A percentile compares a stretch with the other conserved stretches of the same genome.
Evolutionary conservation across 1,140 invertebrate genomes (phyloP).

Genomic region (Euura saliciscinereae): DNA sequence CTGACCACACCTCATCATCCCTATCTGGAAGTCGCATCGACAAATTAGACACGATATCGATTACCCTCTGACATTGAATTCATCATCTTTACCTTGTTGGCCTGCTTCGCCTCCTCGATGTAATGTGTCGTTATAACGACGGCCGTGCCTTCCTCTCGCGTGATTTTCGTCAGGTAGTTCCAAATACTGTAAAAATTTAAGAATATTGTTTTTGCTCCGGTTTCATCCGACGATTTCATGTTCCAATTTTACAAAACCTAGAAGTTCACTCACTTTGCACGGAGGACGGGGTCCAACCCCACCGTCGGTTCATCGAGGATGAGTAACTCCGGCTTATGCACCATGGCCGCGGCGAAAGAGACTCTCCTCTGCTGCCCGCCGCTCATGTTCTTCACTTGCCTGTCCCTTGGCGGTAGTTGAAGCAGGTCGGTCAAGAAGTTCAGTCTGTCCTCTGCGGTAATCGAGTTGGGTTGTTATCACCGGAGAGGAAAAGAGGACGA

Average conservation of each 20-base stretch:
- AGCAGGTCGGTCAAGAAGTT: constrained; percentile 74
- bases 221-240: constrained; percentile 13
- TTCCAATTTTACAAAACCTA: background rate
- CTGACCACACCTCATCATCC: constrained; percentile 84
- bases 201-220: background rate
- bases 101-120: constrained; percentile 89
- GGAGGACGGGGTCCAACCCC: constrained; percentile 86
- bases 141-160: constrained; percentile 70
- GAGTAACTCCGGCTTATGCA: constrained; percentile 86
- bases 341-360: constrained; percentile 84
- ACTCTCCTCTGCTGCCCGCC: constrained; percentile 89
- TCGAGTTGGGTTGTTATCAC: background rate
- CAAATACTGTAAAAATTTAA: constrained; percentile 78
- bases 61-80: background rate
- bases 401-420: constrained; percentile 70
- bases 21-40: constrained; percentile 68
- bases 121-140: constrained; percentile 95
- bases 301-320: constrained; percentile 95
- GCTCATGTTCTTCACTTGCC: constrained; percentile 72
- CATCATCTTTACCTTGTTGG: constrained; percentile 70
- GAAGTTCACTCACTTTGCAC: constrained; percentile 72
- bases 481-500: background rate
- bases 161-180: constrained; percentile 81
- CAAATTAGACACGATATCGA: too few species aligned
- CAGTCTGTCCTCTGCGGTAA: constrained; percentile 62